A percentile compares a stretch with the other conserved stretches of the same genome.
These are phyloP conservation scores for Gallinago stenura DNA, from an alignment of 2,797 vertebrate genomes.

Conservation along the genomic window DNA sequence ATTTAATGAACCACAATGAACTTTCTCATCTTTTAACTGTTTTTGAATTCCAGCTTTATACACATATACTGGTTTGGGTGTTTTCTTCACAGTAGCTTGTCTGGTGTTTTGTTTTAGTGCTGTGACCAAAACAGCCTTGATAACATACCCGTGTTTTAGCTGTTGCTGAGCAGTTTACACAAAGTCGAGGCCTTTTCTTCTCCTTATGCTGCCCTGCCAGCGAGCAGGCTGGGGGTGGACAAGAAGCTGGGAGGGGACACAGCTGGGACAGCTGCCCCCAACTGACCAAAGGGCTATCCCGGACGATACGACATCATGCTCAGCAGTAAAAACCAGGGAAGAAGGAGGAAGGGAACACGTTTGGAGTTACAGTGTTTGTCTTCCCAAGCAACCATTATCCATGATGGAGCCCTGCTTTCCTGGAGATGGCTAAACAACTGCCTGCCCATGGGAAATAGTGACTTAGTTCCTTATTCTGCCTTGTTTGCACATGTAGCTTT, in stretches of 20 bases:
- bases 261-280: not conserved
- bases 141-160: not conserved
- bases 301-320: rapidly evolving
- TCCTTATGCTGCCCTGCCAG: rapidly evolving
- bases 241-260: not conserved
- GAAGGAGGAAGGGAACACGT: not conserved
- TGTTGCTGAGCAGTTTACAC: not conserved
- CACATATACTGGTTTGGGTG: not conserved
- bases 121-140: not conserved
- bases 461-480: not conserved
- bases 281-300: not conserved
- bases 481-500: not conserved
- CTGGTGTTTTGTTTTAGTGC: not conserved
- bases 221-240: rapidly evolving
- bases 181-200: not conserved
- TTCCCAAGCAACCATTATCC: not conserved
- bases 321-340: not conserved
- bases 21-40: not conserved
- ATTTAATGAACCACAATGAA: not conserved
- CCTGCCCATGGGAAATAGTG: not conserved
- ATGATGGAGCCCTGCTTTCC: not conserved
- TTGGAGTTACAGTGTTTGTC: not conserved
- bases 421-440: not conserved
- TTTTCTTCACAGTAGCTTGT: not conserved
- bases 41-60: not conserved